Base-by-base conservation (phyloP, 1,140 invertebrate species). In the Formica exsecta region DNA sequence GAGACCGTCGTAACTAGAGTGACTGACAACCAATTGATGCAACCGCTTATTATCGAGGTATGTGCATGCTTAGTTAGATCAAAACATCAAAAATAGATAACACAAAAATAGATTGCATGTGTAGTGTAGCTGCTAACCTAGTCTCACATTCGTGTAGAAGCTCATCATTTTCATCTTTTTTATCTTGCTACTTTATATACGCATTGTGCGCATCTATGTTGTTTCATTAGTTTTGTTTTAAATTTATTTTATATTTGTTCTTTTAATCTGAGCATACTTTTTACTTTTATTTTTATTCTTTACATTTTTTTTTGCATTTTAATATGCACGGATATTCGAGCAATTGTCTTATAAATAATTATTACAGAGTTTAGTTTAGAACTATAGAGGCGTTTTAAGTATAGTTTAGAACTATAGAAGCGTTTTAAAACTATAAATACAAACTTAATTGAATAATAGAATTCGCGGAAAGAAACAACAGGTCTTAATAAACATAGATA, bases 1-100 rank as follows among this genome's bases (percentile, higher is more conserved):
- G 98, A 99, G 96, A 99, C 98, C 65, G 98, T 98, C 88, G 98
- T 98, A 94, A 99, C 98, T 87, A 96, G 98, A 90, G 97, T 98
- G 94, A 99, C 98, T 86, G 98, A 99, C 95, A 99, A 99, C 96
- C 96, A 97, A 92, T 96, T 98, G 95, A 96, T 97, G 91, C 96
- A 96, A 93, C 97, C 98, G 91, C 96, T 98, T 91, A 97, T 98
- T 94, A 97, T 97, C 93, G 98, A 98, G 98, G 98, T 99, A 96
- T 95, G 95, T 95, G 86, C 85, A 44, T 81, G 84, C 73, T 66
- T 91, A 89, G 81, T 65, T 90, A 88, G 76, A 65, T 51, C 48
- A 3, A 57, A 62, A 84, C 89, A 90, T 85, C 77, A 70, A 79
- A 29, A 29, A 29, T 29, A 29, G 25, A 29, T 29, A 29, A 29